Evolutionary conservation across 1,140 invertebrate species (phyloP), one percentile per base, ranked within the genome.

Genomic region (Penaeus indicus): DNA sequence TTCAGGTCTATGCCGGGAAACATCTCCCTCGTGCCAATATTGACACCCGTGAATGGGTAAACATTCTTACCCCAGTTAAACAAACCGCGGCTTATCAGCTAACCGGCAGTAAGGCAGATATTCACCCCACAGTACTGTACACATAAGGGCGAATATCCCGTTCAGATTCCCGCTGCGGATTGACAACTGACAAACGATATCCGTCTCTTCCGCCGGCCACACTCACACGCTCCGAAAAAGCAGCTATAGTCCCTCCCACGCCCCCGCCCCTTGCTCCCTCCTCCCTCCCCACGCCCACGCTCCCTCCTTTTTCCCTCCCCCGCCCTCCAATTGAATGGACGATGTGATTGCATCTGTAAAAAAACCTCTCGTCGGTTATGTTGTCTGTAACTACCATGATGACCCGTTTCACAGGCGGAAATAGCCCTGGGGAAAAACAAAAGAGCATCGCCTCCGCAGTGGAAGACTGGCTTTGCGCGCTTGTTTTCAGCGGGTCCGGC

Each of bases 11-110:
- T 27, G 69, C 69, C 69, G 25, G 38, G 69, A 75, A 75, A 75
- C 69, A 75, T 75, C 69, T 75, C 69, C 69, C 69, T 75, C 69
- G 69, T 75, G 69, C 69, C 69, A 75, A 75, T 75, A 75, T 75
- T 75, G 69, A 75, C 69, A 75, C 69, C 69, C 69, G 69, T 75
- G 69, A 38, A 75, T 75, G 69, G 69, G 69, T 75, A 75, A 75
- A 75, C 69, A 75, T 75, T 75, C 69, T 75, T 75, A 75, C 38
- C 69, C 25, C 69, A 75, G 69, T 38, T 75, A 75, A 75, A 25
- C 69, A 75, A 75, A 75, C 69, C 69, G 69, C 27, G 69, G 69
- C 69, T 75, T 75, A 75, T 75, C 69, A 75, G 69, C 69, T 75
- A 27, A 75, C 69, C 25, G 25, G 18, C 19, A 32, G n/a, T 18